A percentile compares a stretch with the other conserved stretches of the same genome.
phyloP scores from a whole-genome alignment of 1,140 invertebrate genomes.

The Calosoma granatense region DNA sequence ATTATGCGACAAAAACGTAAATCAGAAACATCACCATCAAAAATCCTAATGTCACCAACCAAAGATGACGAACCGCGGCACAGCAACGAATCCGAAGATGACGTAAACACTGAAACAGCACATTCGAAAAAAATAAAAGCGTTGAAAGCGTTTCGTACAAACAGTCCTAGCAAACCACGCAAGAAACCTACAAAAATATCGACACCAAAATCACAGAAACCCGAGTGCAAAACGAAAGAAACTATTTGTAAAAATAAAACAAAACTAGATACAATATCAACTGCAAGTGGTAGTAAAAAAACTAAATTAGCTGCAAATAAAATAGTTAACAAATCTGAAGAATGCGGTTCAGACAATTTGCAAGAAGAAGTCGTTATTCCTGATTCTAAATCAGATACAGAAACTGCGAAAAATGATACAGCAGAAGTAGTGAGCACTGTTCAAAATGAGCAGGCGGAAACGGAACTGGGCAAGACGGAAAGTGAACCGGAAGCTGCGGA shows the following conservation, averaged over 20 bases:
- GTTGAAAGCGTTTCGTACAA: not conserved
- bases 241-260: not conserved
- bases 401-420: not conserved
- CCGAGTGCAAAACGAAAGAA: conserved; percentile 11
- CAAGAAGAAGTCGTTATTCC: not conserved
- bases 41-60: conserved; percentile 21
- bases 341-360: not conserved
- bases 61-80: conserved; percentile 23
- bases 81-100: conserved; percentile 26
- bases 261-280: not conserved
- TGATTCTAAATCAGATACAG: not conserved
- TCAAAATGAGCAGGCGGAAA: not conserved
- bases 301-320: not conserved
- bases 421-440: not conserved
- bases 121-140: not conserved
- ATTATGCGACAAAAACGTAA: conserved; percentile 21
- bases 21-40: conserved; percentile 23
- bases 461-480: not conserved
- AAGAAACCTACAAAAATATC: conserved; percentile 8
- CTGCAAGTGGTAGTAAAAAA: not conserved
- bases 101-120: conserved; percentile 21
- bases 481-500: conserved; percentile 16
- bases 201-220: conserved; percentile 8
- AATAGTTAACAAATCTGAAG: not conserved
- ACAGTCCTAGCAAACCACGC: conserved; percentile 6